These are phyloP conservation scores for Drosophila niveifrons DNA, from an alignment of 2,888 invertebrate species.

Conservation along the genomic window DNA sequence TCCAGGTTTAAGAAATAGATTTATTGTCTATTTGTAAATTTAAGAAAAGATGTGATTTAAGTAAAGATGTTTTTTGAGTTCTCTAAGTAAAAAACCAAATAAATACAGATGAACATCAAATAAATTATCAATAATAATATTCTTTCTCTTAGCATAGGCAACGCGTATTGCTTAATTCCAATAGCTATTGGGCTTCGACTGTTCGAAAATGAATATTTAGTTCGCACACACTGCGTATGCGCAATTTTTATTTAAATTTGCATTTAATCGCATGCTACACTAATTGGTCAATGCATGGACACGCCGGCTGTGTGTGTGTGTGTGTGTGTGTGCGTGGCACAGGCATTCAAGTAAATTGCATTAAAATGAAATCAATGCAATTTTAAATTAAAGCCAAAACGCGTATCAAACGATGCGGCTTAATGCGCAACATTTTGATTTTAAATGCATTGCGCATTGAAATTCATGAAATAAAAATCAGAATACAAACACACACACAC, in stretches of 20 bases:
- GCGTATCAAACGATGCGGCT: slow-evolving; percentile 70
- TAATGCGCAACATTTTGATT: slow-evolving; percentile 77
- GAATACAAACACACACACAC: slow-evolving; percentile 42
- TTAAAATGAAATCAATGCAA: slow-evolving; percentile 73
- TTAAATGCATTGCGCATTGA: slow-evolving; percentile 72
- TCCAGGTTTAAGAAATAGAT: too few relatives aligned
- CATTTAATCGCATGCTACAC: slow-evolving; percentile 43
- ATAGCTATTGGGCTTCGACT: neutral
- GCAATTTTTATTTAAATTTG: slow-evolving; percentile 66
- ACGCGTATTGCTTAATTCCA: neutral
- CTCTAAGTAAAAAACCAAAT: too few relatives aligned
- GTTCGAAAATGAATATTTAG: slow-evolving; percentile 13
- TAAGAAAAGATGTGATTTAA: too few relatives aligned
- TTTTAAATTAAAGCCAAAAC: slow-evolving; percentile 73
- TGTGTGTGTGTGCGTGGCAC: slow-evolving; percentile 11
- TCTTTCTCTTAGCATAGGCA: neutral
- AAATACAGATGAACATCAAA: too few relatives aligned
- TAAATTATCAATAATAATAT: too few relatives aligned
- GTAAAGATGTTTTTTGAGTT: too few relatives aligned
- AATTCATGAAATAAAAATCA: slow-evolving; percentile 75
- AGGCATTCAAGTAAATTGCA: slow-evolving; percentile 65
- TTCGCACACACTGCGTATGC: slow-evolving; percentile 50
- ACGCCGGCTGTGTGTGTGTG: slow-evolving; percentile 4
- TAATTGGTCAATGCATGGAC: slow-evolving; percentile 38
- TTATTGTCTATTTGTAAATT: too few relatives aligned